Conservation (phyloP, 1,140 invertebrate species). For the Eumaeus atala region DNA sequence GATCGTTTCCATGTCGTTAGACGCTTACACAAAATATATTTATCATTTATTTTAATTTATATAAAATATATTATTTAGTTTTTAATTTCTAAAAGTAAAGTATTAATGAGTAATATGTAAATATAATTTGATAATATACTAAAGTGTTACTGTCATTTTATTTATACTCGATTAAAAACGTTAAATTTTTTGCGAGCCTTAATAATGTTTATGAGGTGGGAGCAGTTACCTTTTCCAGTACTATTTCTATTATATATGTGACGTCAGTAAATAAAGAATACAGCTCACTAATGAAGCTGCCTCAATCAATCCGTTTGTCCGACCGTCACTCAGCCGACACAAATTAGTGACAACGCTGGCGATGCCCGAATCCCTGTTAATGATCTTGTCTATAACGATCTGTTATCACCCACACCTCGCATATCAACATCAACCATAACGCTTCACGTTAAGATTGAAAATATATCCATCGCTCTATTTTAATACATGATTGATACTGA, state of each 20-base stretch:
- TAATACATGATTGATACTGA: slow-evolving; percentile 15
- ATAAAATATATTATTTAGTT: no score
- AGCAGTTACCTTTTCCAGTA: not conserved
- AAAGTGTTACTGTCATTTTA: no score
- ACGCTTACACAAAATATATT: no score
- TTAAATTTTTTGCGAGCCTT: no score
- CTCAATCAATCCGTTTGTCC: slow-evolving; percentile 57
- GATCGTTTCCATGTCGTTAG: no score
- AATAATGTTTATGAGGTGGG: no score
- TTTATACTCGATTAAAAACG: no score
- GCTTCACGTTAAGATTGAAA: slow-evolving; percentile 7
- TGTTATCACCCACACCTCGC: slow-evolving; percentile 2
- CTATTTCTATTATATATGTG: slow-evolving; percentile 17
- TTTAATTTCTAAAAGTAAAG: no score
- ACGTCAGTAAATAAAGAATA: slow-evolving; percentile 34
- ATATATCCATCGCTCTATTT: slow-evolving; percentile 5
- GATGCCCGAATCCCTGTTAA: slow-evolving; percentile 38
- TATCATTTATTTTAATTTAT: no score
- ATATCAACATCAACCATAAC: slow-evolving; percentile 3
- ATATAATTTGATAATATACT: no score
- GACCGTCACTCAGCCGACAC: slow-evolving; percentile 41
- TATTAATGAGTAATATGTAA: no score
- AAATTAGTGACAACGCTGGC: slow-evolving; percentile 55
- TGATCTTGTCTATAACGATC: slow-evolving; percentile 15
- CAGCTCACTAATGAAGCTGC: slow-evolving; percentile 47